phyloP scores from a whole-genome alignment of 2,888 invertebrate genomes.

The Mesochorus sp. region DNA sequence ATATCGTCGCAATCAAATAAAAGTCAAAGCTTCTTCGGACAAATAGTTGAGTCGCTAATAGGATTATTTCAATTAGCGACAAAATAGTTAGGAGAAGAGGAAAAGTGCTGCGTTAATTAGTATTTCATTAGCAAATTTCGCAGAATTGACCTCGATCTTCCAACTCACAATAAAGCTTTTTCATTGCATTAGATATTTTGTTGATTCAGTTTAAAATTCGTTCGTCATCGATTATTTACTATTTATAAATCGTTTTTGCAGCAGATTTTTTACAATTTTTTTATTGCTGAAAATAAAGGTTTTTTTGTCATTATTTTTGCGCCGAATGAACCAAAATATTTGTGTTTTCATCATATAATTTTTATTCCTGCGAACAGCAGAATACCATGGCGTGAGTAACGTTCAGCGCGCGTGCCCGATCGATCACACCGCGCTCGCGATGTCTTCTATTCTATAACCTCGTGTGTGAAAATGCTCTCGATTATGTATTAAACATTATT shows the following conservation, averaged over 20 bases:
- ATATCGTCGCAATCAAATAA: no score
- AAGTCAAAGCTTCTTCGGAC: background rate
- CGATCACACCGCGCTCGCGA: slow-evolving; percentile 22
- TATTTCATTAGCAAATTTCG: slow-evolving; percentile 7
- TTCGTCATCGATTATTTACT: no score
- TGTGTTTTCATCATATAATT: no score
- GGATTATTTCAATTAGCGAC: slow-evolving; percentile 20
- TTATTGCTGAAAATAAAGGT: no score
- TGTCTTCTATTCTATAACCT: slow-evolving; percentile 17
- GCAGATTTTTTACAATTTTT: no score
- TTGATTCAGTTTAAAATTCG: no score
- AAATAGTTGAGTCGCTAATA: slow-evolving; percentile 16
- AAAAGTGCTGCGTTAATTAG: slow-evolving; percentile 6
- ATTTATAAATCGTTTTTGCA: no score
- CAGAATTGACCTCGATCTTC: background rate
- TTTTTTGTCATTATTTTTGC: no score
- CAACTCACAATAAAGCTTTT: background rate
- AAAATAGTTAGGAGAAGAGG: background rate
- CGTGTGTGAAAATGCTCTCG: slow-evolving; percentile 56
- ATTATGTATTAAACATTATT: slow-evolving; percentile 53
- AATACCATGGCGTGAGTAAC: slow-evolving; percentile 60
- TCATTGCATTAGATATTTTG: background rate
- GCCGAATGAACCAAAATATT: no score
- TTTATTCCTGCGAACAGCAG: slow-evolving; percentile 26
- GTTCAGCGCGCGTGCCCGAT: slow-evolving; percentile 40